Evolutionary conservation across 2,797 vertebrate genomes (phyloP).

Genomic region (Siniperca undulata): DNA sequence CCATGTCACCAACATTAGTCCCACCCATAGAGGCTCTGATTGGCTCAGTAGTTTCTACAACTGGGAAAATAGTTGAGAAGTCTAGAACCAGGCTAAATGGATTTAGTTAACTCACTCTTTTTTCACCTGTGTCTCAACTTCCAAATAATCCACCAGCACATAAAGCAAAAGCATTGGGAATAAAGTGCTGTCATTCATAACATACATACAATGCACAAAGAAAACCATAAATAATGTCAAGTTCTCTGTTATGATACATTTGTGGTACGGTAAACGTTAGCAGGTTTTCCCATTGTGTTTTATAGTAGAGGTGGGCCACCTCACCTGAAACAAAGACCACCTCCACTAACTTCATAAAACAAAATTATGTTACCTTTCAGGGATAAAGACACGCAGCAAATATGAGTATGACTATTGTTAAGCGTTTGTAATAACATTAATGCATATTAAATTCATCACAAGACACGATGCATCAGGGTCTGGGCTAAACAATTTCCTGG

Average conservation of each 20-base stretch:
- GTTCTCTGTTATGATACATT: no score
- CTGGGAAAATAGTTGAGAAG: neutral
- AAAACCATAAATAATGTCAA: neutral
- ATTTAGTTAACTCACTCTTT: neutral
- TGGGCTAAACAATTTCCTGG: neutral
- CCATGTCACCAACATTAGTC: neutral
- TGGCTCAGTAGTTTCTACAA: constrained; percentile 1
- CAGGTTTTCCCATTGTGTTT: no score
- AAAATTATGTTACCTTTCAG: neutral
- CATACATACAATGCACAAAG: neutral
- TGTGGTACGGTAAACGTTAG: no score
- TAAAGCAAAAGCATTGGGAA: neutral
- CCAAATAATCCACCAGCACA: neutral
- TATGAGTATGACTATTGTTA: neutral
- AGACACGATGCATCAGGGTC: neutral
- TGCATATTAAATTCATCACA: neutral
- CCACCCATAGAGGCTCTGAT: neutral
- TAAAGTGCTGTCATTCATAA: neutral
- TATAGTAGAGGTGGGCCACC: no score
- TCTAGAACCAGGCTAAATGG: neutral
- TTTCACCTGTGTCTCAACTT: neutral
- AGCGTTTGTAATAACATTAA: no score
- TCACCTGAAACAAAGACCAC: no score
- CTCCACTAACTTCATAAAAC: no score
- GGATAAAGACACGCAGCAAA: neutral